Evolutionary conservation across 2,888 invertebrate genomes (phyloP), one percentile per base, ranked within the genome.

Genomic region (Callyntrura guangdongensis): DNA sequence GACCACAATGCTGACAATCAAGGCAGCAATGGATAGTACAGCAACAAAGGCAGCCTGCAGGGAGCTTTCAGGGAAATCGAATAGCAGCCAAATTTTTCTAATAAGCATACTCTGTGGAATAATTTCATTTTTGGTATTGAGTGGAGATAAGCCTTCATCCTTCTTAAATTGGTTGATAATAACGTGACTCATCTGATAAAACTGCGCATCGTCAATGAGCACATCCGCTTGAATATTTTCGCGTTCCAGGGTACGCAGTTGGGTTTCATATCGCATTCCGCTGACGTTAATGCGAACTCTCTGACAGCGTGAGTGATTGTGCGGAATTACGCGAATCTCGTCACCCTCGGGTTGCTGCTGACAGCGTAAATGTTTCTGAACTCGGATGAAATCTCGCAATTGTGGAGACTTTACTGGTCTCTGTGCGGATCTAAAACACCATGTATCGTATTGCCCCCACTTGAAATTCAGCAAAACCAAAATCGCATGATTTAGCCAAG

Each of bases 21-120:
- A 96, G 86, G 96, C 95, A 89, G 95, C 94, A 90, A 96, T 95
- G 82, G 96, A 96, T 92, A 96, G 95, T 92, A 96, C 95, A 92
- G 96, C 96, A 92, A 96, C 95, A 83, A 95, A 94, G 81, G 96
- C 95, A 61, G 96, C 96, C 84, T 95, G 95, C 93, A 95, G 95
- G 72, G 96, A 96, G 94, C 95, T 96, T 94, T 96, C 96, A 45
- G 96, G 96, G 93, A 96, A 96, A 94, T 96, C 96, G 94, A 96
- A 96, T 83, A 96, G 94, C 59, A 96, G 94, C 96, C 96, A 96
- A 85, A 96, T 94, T 94, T 95, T 95, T 92, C 95, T 94, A 94
- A 95, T 95, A 89, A 95, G 94, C 93, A 95, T 95, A 94, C 95
- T 95, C 90, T 94, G 94, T 22, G 96, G 96, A 9, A 86, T 0